Evolutionary conservation across 2,113 vertebrate species (phyloP).

Genomic region (Lycaon pictus): DNA sequence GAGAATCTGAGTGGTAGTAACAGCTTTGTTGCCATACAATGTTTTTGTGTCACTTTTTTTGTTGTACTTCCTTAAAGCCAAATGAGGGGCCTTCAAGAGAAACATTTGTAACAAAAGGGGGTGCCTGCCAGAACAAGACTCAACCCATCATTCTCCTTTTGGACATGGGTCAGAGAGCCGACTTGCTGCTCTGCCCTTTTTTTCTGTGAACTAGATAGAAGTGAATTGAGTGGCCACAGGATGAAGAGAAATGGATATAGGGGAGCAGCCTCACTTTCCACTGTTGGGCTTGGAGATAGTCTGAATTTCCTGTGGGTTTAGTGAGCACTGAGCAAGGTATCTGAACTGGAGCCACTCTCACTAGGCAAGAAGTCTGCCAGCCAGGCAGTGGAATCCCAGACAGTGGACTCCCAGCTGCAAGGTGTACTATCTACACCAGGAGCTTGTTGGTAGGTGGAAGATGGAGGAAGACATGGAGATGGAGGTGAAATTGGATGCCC

Average conservation of each 20-base stretch:
- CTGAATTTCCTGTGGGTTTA: not conserved
- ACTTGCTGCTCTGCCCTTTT: not conserved
- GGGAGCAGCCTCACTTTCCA: not conserved
- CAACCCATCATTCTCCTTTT: not conserved
- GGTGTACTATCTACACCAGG: fast-evolving
- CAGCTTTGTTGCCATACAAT: not conserved
- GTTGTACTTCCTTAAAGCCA: not conserved
- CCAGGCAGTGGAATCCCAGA: not conserved
- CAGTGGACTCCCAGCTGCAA: not conserved
- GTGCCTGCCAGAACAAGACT: not conserved
- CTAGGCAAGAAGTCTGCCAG: not conserved
- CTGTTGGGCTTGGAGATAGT: not conserved
- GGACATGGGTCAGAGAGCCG: not conserved
- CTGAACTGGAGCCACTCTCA: not conserved
- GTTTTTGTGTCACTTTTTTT: not conserved
- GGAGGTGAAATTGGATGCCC: not conserved
- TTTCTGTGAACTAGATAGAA: not conserved
- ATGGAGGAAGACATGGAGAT: not conserved
- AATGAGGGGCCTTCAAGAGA: not conserved
- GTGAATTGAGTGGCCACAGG: not conserved
- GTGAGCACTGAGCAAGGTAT: not conserved
- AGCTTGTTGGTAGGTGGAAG: not conserved
- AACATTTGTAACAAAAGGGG: not conserved
- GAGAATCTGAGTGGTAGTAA: not conserved
- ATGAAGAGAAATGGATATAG: not conserved